Base-by-base conservation (phyloP, 2,113 vertebrate species). In the Toxotes jaculatrix region DNA sequence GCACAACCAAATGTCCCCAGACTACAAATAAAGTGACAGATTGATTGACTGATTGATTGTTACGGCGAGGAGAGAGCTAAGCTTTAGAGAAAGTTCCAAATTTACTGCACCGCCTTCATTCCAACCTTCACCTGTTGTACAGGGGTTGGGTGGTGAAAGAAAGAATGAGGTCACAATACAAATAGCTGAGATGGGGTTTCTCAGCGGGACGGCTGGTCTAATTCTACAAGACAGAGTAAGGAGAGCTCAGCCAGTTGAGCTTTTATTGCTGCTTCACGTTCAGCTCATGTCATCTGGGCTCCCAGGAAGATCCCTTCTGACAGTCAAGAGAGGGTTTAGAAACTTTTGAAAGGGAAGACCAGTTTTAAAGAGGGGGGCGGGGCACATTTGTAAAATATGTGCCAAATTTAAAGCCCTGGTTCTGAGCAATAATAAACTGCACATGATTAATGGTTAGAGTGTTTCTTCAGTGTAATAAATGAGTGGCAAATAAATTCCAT, bases 191-290 rank as follows among this genome's bases (percentile, higher is more conserved):
- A 70, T 21, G 43, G 64, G 38, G 10, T 55, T 71, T 61, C 67
- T 70, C 55, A 82, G 73, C 67, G 55, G 27, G 66, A 62, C 23
- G 63, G 11, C 27, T 53, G 27, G 56, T 73, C 42, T 80, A 42
- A 42, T 77, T 75, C 82, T 34, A 64, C 70, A n/a, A n/a, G n/a
- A n/a, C 17, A n/a, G 69, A 85, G n/a, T 38, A 62, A 34, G 32
- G 53, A 56, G 69, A n/a, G n/a, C 57, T 64, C 45, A 23, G 38
- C 23, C 16, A 59, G 10, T 4, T 65, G 42, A 65, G 59, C 10
- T 21, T 12, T 13, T 55, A 23, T 45, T 5, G 16, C 63, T 34
- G 23, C 14, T 45, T 79, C 36, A 40, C 64, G 57, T 68, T 74
- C 38, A 51, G n/a, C 32, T 4, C 2, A 69, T 27, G 36, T 23